phyloP scores from a whole-genome alignment of 2,888 invertebrate genomes.

The Callimorpha dominula region DNA sequence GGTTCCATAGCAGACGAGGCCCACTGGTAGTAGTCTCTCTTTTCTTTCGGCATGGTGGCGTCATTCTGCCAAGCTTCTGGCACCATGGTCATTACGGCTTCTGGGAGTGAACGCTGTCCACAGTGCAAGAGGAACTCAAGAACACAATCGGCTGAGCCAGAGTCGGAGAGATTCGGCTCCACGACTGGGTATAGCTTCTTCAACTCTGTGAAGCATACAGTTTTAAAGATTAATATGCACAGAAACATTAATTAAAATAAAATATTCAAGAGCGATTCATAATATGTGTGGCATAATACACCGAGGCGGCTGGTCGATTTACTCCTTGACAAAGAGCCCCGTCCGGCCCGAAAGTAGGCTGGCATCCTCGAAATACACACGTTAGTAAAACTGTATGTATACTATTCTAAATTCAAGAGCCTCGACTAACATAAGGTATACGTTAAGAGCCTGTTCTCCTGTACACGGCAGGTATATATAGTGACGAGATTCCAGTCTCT shows the following conservation, averaged over 20 bases:
- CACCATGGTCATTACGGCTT: slow-evolving; percentile 99
- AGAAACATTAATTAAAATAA: too few species aligned
- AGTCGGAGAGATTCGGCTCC: slow-evolving; percentile 98
- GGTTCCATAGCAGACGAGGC: slow-evolving; percentile 99
- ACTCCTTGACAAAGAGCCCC: too few species aligned
- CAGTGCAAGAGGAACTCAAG: slow-evolving; percentile 98
- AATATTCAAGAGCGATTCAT: too few species aligned
- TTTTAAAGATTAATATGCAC: not conserved
- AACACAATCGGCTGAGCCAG: slow-evolving; percentile 99
- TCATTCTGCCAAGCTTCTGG: slow-evolving; percentile 99
- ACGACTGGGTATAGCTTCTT: slow-evolving; percentile 98
- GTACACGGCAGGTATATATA: too few species aligned
- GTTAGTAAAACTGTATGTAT: too few species aligned
- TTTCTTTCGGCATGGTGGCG: slow-evolving; percentile 95
- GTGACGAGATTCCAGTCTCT: not conserved
- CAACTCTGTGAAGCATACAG: slow-evolving; percentile 80
- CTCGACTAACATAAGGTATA: not conserved
- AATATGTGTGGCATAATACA: too few species aligned
- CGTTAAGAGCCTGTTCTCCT: too few species aligned
- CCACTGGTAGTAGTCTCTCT: slow-evolving; percentile 99
- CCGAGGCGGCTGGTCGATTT: too few species aligned
- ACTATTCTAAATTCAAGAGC: not conserved
- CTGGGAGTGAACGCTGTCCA: slow-evolving; percentile 96
- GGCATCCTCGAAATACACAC: too few species aligned
- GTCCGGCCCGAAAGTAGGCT: too few species aligned